These are phyloP conservation scores for Branchellion lobata DNA, from an alignment of 2,888 invertebrate genomes.

Conservation along the genomic window DNA sequence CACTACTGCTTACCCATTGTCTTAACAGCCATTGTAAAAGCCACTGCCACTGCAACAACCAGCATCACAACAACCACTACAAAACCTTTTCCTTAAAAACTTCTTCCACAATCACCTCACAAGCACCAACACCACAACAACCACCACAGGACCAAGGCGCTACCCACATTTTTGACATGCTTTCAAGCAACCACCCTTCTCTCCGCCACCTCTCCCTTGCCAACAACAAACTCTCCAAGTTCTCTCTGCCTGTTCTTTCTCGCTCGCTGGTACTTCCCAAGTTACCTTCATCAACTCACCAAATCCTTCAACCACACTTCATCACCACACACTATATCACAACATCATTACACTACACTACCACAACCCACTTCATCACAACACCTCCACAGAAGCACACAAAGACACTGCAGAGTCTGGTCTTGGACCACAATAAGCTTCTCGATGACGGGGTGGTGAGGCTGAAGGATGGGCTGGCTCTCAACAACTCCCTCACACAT, in stretches of 20 bases:
- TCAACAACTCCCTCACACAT: conserved; percentile 69
- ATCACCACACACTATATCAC: no score
- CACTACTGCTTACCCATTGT: no score
- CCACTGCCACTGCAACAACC: no score
- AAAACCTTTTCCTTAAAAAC: no score
- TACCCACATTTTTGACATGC: conserved; percentile 73
- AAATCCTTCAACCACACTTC: background rate
- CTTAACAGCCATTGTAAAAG: no score
- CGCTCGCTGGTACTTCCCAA: conserved; percentile 66
- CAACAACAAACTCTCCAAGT: conserved; percentile 80
- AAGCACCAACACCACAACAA: background rate
- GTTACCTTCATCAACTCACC: background rate
- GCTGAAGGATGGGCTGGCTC: conserved; percentile 70
- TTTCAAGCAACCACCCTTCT: conserved; percentile 67
- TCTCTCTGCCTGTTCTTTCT: conserved; percentile 70
- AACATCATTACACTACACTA: background rate
- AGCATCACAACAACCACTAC: no score
- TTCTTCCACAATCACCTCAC: no score
- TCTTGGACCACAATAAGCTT: conserved; percentile 77
- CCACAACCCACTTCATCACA: background rate
- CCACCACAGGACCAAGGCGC: conserved; percentile 71
- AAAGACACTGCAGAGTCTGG: conserved; percentile 70
- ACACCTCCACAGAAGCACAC: conserved; percentile 56
- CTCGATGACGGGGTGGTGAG: conserved; percentile 70
- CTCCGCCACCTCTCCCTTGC: conserved; percentile 73